Base-by-base conservation (phyloP, 1,140 invertebrate genomes). In the Macrostomum lignano region DNA sequence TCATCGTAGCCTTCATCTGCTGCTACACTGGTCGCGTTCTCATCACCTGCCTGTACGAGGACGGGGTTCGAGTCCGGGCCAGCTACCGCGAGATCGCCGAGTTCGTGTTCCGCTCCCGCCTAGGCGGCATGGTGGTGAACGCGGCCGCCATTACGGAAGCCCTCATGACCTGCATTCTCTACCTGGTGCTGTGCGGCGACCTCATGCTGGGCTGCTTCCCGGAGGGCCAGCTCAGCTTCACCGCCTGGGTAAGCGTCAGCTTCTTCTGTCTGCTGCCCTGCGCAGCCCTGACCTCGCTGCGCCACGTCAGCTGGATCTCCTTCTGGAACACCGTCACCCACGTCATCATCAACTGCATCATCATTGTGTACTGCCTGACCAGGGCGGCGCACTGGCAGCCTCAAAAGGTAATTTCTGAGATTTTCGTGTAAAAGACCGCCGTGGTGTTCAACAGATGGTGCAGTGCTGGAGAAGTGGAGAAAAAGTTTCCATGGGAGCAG, bases 281-380 rank as follows among this genome's bases (percentile, higher is more conserved):
- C 44, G 66, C 73, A 4, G 93, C 96, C 50, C 61, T 98, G 2
- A 86, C 84, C 46, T 81, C 78, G n/a, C 61, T 98, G 6, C 72
- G 76, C 43, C 71, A 74, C 46, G 84, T 96, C 5, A 88, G 79
- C 13, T 67, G 75, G 40, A 58, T 93, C 3, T 52, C 51, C 37
- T 93, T 96, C 54, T 94, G 84, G 78, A 96, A 88, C 55, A 93
- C 84, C 2, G 78, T 98, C 66, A 77, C 84, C 6, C 91, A 98
- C 59, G 65, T 96, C 40, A 68, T 93, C 44, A 94, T 98, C 48
- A 98, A 96, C 49, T 73, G 73, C 7, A 73, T 96, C 25, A 88
- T 96, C 34, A 56, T 98, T 3, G 76, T 84, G 13, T 96, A 93
- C 52, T 98, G 88, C 50, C 60, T 96, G n/a, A 64, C 81, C 13